Evolutionary conservation across 1,140 invertebrate species (phyloP), one percentile per base, ranked within the genome.

Genomic region (Phymorhynchus buccinoides): DNA sequence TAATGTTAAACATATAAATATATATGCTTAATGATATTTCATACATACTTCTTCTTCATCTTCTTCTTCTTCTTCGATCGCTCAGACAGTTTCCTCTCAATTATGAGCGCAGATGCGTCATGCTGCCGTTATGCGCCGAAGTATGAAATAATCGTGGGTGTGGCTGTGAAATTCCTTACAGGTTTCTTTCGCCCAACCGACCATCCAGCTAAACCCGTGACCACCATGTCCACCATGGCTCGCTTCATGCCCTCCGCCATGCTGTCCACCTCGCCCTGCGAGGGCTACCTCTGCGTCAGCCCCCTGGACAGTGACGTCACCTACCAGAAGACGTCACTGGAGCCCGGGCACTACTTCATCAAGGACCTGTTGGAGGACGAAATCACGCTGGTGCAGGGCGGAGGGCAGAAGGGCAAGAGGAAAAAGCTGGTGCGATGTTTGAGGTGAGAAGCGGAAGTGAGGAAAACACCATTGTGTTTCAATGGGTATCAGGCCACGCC

Each of bases 231-330:
- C 39, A 89, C 89, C 48, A 80, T 92, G 9, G 89, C 89, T 16
- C 82, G 89, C 35, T 77, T 92, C 52, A 92, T 92, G 91, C 90
- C 91, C 1, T 73, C 66, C 9, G 86, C 86, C 18, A 87, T 91
- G 32, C 68, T 92, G 3, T 89, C 87, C 1, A 73, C 73, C 39
- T 84, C 84, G 30, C 18, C 73, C 3, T 75, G 89, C 27, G 85
- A 87, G 2, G 90, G 89, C n/a, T 92, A 88, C 82, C 68, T 88
- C 1, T 68, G 85, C 12, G 48, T 89, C 16, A 83, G 86, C 37
- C 85, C 86, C 12, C 71, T 87, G 0, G 83, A 78, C 86, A 88
- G 88, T 79, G 88, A 83, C 71, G 81, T 83, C 6, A 75, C 90
- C 4, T 90, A 90, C 77, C 87, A 89, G 32, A 89, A 90, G 83